Evolutionary conservation across 37 sponge, comb jelly and placozoan genomes (phyloP).

Genomic region (Chondrosia reniformis): DNA sequence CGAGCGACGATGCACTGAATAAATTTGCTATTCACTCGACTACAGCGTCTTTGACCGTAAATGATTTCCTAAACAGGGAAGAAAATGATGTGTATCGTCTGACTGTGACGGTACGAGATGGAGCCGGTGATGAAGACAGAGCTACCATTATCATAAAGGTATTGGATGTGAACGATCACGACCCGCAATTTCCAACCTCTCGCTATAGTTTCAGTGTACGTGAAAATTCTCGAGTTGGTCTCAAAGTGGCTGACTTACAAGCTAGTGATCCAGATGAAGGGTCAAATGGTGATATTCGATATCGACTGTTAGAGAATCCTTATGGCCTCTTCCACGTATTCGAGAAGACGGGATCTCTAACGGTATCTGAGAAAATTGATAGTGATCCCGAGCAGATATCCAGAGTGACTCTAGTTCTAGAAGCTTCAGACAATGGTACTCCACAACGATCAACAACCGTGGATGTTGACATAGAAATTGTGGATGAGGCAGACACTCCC

Average conservation of each 20-base stretch:
- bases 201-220: background rate
- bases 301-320: background rate
- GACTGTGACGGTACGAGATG: background rate
- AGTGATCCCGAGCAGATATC: background rate
- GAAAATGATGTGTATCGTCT: background rate
- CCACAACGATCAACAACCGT: background rate
- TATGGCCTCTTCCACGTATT: background rate
- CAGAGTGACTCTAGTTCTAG: background rate
- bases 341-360: background rate
- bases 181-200: background rate
- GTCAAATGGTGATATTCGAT: background rate
- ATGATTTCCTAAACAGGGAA: background rate
- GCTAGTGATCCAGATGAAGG: constrained; percentile 11
- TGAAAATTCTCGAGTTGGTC: background rate
- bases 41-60: background rate
- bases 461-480: background rate
- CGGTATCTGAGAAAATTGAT: background rate
- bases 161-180: constrained; percentile 15
- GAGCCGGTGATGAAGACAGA: background rate
- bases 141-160: background rate
- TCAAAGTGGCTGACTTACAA: background rate
- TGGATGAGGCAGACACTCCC: constrained; percentile 3
- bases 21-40: background rate
- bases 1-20: background rate
- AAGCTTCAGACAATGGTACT: background rate